Base-by-base conservation (phyloP, 2,888 invertebrate species). In the Xestia ashworthii region DNA sequence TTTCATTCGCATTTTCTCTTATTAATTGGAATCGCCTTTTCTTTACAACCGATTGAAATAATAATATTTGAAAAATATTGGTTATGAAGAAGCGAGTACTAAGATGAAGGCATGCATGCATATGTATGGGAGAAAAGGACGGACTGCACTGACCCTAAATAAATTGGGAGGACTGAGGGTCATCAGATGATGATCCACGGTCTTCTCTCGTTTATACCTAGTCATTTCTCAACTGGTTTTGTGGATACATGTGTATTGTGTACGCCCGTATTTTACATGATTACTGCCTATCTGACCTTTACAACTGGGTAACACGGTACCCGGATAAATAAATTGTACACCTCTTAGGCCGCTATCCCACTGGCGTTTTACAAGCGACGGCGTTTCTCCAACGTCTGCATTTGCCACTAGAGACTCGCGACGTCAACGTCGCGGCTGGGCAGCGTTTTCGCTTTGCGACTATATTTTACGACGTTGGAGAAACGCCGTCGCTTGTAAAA, bases 11-110 rank as follows among this genome's bases (percentile, higher is more conserved):
- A 48, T 67, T 77, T 50, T 32, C 16, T 25, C 6, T 50, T 41
- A 60, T 67, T 81, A 41, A 81, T 74, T 81, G 41, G 32, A 60
- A 55, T 55, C 38, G 22, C 12, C 1, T 44, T 64, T 67, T 3
- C 14, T 38, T 48, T 65, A 14, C 46, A 9, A 25, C 8, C 25
- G 41, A 12, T 72, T 16, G n/a, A 25, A 76, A 58, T 32, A 58
- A 8, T 16, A 60, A 5, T 71, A 12, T 25, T 25, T 41, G 46
- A 60, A 74, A 22, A 48, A 74, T 22, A 6, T 48, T 48, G 1
- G 4, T 1, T 16, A 38, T n/a, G 38, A n/a, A 48, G 16, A 75
- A 41, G 5, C 16, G 12, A 41, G 41, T 1, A 48, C 6, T 11
- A 25, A 46, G 6, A 46, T 58, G 5, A 48, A 4, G n/a, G 1